phyloP scores from a whole-genome alignment of 1,140 invertebrate genomes.

The Uloborus diversus region DNA sequence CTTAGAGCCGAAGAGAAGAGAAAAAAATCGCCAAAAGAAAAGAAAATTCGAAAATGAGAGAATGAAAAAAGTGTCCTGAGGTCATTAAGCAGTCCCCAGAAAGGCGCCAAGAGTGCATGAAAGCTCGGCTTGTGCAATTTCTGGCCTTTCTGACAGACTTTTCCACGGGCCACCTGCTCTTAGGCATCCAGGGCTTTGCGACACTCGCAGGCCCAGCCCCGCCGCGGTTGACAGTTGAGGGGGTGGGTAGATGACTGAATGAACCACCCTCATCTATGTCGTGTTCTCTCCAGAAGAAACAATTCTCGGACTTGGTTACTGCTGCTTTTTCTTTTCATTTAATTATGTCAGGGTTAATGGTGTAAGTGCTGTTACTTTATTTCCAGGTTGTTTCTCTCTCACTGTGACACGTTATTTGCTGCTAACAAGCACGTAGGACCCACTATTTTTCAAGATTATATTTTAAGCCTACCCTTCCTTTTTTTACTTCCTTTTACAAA shows the following conservation, averaged over 20 bases:
- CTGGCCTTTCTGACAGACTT: neutral
- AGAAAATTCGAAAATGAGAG: too few relatives aligned
- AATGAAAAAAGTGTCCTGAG: constrained; percentile 6
- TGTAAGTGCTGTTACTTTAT: too few relatives aligned
- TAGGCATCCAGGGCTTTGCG: constrained; percentile 29
- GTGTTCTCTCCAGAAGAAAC: neutral
- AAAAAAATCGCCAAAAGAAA: too few relatives aligned
- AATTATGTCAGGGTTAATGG: neutral
- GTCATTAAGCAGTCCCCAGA: constrained; percentile 18
- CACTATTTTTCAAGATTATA: too few relatives aligned
- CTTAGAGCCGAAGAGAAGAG: too few relatives aligned
- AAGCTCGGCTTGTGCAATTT: constrained; percentile 13
- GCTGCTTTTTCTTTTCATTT: neutral
- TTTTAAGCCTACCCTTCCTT: too few relatives aligned
- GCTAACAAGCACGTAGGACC: too few relatives aligned
- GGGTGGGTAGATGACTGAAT: constrained; percentile 4
- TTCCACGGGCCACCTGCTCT: constrained; percentile 43
- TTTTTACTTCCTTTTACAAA: too few relatives aligned
- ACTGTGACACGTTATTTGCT: too few relatives aligned
- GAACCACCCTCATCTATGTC: constrained; percentile 1
- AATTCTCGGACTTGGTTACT: constrained; percentile 3
- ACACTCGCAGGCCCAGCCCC: constrained; percentile 17
- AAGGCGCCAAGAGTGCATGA: constrained; percentile 9
- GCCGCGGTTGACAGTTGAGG: neutral
- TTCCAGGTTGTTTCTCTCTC: neutral